Conservation (phyloP, 2,888 invertebrate genomes). For the Ichneumon xanthorius region DNA sequence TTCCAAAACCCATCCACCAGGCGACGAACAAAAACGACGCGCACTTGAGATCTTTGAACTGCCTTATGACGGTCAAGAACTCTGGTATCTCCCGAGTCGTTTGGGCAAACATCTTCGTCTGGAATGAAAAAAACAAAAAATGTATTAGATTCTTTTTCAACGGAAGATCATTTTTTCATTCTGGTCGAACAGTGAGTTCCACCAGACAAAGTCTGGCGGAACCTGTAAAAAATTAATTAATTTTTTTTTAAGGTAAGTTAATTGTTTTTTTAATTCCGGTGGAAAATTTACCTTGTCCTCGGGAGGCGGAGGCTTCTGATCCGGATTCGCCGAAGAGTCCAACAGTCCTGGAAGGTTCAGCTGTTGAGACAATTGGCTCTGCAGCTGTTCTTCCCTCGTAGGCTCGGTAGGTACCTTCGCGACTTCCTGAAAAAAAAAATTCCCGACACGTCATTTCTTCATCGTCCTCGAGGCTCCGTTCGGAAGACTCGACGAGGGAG, state of each 20-base stretch:
- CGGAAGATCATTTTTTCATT: background rate
- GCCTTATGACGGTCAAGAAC: constrained; percentile 96
- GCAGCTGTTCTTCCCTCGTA: constrained; percentile 91
- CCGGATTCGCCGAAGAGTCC: constrained; percentile 87
- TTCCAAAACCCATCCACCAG: constrained; percentile 99
- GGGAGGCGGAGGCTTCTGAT: constrained; percentile 83
- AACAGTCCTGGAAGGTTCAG: constrained; percentile 92
- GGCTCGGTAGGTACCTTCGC: constrained; percentile 84
- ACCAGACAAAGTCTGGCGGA: too few species aligned
- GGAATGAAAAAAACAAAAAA: constrained; percentile 56
- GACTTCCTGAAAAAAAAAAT: constrained; percentile 75
- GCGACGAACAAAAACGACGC: constrained; percentile 97
- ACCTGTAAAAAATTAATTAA: background rate
- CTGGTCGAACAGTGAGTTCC: background rate
- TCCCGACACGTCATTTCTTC: background rate
- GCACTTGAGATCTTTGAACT: constrained; percentile 96
- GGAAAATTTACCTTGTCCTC: constrained; percentile 85
- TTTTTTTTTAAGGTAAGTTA: background rate
- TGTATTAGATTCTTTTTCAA: background rate
- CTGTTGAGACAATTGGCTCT: constrained; percentile 93
- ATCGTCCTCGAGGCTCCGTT: background rate
- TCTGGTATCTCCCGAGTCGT: constrained; percentile 96
- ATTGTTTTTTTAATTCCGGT: constrained; percentile 25
- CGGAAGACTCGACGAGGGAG: background rate
- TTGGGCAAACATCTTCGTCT: constrained; percentile 97